Evolutionary conservation across 2,888 invertebrate genomes (phyloP).

Genomic region (Urechis unicinctus): DNA sequence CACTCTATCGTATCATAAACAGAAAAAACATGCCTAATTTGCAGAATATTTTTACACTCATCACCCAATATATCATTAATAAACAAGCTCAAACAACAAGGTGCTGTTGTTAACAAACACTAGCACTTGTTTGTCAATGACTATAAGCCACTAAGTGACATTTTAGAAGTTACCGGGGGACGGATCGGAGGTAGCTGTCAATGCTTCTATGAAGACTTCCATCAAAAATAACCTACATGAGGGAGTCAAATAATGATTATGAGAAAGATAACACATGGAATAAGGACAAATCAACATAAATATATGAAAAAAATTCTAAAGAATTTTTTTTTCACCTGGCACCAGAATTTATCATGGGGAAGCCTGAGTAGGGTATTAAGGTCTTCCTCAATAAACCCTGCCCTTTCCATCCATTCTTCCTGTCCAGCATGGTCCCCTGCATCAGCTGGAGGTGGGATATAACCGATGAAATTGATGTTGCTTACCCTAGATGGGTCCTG

Average conservation of each 20-base stretch:
- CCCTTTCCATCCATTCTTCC: slow-evolving; percentile 63
- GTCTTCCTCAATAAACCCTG: slow-evolving; percentile 61
- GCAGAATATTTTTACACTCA: too few species aligned
- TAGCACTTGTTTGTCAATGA: background rate
- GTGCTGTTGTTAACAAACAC: too few species aligned
- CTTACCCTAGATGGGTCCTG: slow-evolving; percentile 54
- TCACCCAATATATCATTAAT: too few species aligned
- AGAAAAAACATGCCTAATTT: too few species aligned
- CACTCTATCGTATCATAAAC: background rate
- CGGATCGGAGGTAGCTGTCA: slow-evolving; percentile 68
- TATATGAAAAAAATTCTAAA: too few species aligned
- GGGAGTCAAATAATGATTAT: slow-evolving; percentile 22
- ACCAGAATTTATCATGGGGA: slow-evolving; percentile 58
- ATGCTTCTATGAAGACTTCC: slow-evolving; percentile 61
- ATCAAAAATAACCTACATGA: slow-evolving; percentile 64
- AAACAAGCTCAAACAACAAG: too few species aligned
- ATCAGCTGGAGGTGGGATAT: slow-evolving; percentile 51
- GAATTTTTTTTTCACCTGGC: slow-evolving; percentile 55
- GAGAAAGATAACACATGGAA: background rate
- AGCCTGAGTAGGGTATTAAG: slow-evolving; percentile 64
- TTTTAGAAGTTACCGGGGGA: slow-evolving; percentile 49
- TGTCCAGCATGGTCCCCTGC: slow-evolving; percentile 44
- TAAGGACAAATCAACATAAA: background rate
- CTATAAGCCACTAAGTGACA: background rate
- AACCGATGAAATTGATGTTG: slow-evolving; percentile 57